A percentile compares a stretch with the other conserved stretches of the same genome.
Evolutionary conservation across 2,797 vertebrate species (phyloP).

Genomic region (Gymnoscopelus microlampas): DNA sequence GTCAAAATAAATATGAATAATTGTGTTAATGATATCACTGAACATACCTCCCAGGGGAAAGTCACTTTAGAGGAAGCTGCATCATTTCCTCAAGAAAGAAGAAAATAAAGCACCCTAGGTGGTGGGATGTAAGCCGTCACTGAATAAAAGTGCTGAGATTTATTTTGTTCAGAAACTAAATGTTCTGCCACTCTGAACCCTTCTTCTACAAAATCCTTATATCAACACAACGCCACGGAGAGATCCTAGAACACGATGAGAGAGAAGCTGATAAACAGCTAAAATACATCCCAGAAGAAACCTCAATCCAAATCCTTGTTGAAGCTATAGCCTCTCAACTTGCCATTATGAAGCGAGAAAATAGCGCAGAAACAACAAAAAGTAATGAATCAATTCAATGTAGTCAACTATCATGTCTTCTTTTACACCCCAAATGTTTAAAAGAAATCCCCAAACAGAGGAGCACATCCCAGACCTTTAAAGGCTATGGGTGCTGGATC

Average conservation of each 20-base stretch:
- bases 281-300: constrained; percentile 18
- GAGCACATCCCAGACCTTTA: too few species aligned
- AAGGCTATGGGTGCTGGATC: too few species aligned
- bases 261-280: too few species aligned
- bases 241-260: too few species aligned
- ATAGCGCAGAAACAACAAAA: constrained; percentile 21
- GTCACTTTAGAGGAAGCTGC: not conserved
- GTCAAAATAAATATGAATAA: not conserved
- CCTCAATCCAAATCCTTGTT: constrained; percentile 36
- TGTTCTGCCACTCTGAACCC: too few species aligned
- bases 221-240: not conserved
- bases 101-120: too few species aligned
- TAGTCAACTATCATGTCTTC: constrained; percentile 41
- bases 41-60: constrained; percentile 45
- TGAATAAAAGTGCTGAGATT: too few species aligned
- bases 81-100: too few species aligned
- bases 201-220: not conserved
- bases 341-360: constrained; percentile 39
- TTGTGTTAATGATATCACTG: not conserved
- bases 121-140: too few species aligned
- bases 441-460: too few species aligned
- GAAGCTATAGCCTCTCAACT: constrained; percentile 14
- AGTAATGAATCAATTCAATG: constrained; percentile 12
- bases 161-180: too few species aligned
- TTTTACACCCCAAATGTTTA: constrained; percentile 1